Evolutionary conservation across 2,113 vertebrate species (phyloP).

Genomic region (Chionis minor): DNA sequence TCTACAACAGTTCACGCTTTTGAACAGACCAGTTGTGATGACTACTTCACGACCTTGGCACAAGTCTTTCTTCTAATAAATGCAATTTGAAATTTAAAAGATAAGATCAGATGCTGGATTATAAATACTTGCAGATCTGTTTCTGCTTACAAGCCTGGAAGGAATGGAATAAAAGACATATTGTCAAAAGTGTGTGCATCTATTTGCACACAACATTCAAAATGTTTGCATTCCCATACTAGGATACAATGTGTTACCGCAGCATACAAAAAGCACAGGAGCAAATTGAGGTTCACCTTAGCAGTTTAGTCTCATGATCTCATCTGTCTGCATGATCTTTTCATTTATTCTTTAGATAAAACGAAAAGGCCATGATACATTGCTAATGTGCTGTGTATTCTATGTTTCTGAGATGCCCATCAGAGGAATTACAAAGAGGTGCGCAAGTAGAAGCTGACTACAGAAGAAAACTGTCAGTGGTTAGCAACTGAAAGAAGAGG

Average conservation of each 20-base stretch:
- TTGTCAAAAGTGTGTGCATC: not conserved
- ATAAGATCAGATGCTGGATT: not conserved
- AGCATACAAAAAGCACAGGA: not conserved
- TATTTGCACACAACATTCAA: not conserved
- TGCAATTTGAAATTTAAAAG: not conserved
- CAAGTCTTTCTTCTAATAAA: not conserved
- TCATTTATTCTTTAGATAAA: not conserved
- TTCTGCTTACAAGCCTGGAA: not conserved
- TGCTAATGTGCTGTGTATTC: not conserved
- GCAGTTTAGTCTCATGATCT: not conserved
- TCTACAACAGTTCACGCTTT: not conserved
- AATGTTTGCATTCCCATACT: not conserved
- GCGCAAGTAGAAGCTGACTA: not conserved
- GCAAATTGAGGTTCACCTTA: not conserved
- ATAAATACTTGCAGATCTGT: not conserved
- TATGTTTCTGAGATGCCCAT: not conserved
- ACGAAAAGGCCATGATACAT: not conserved
- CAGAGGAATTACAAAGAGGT: not conserved
- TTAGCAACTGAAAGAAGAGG: not conserved
- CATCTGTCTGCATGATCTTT: not conserved
- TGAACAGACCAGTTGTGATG: not conserved
- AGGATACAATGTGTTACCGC: not conserved
- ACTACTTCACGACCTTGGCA: not conserved
- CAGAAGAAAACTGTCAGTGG: not conserved
- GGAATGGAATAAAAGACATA: not conserved